Evolutionary conservation across 2,113 vertebrate species (phyloP).

Genomic region (Rissa tridactyla): DNA sequence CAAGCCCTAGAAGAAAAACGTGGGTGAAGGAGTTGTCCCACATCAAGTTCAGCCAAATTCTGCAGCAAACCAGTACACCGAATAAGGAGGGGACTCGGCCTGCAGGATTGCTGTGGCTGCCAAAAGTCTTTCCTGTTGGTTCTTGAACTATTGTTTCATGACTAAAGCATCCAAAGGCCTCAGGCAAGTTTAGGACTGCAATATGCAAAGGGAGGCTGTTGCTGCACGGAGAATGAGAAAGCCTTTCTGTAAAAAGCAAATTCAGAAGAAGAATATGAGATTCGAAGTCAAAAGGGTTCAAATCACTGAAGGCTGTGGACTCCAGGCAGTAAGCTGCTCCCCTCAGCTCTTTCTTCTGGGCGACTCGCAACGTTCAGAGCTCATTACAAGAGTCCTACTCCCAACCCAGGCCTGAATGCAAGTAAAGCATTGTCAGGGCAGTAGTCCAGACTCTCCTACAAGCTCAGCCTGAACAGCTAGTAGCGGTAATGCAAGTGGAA

Average conservation of each 20-base stretch:
- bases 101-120: not conserved
- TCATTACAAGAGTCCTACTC: not conserved
- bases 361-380: not conserved
- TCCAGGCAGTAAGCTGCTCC: not conserved
- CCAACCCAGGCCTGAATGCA: not conserved
- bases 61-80: not conserved
- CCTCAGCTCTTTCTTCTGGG: not conserved
- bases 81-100: not conserved
- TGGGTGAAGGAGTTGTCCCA: not conserved
- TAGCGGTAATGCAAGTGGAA: not conserved
- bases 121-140: not conserved
- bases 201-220: not conserved
- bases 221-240: not conserved
- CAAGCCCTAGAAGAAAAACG: not conserved
- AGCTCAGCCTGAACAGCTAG: not conserved
- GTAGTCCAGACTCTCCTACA: not conserved
- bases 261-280: not conserved
- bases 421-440: not conserved
- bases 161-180: not conserved
- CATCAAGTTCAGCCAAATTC: not conserved
- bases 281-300: not conserved
- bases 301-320: not conserved
- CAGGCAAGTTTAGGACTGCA: not conserved
- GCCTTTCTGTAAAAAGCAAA: not conserved
- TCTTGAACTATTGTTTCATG: not conserved